Conservation (phyloP, 2,113 vertebrate species). For the Gila orcuttii region DNA sequence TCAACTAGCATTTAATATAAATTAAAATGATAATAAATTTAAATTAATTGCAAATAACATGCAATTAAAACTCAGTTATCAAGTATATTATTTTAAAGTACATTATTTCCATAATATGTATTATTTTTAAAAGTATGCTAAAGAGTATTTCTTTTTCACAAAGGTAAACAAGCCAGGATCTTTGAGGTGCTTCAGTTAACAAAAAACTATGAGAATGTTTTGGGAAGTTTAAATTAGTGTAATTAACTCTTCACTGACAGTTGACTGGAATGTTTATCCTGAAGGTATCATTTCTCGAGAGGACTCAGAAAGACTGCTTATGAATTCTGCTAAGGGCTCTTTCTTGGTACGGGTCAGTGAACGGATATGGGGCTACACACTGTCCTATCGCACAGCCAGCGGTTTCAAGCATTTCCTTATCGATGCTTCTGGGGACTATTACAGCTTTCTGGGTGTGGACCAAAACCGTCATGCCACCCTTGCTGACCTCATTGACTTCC, state of each 20-base stretch:
- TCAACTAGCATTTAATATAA: too few relatives aligned
- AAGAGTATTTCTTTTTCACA: background rate
- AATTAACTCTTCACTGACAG: background rate
- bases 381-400: conserved; percentile 80
- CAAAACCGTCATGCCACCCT: conserved; percentile 81
- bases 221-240: background rate
- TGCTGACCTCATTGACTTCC: conserved; percentile 84
- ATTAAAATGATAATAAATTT: too few relatives aligned
- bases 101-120: too few relatives aligned
- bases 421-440: conserved; percentile 82
- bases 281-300: conserved; percentile 83
- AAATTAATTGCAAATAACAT: too few relatives aligned
- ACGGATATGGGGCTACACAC: conserved; percentile 83
- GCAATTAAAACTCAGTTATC: too few relatives aligned
- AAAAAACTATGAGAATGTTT: background rate
- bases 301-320: conserved; percentile 80
- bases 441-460: conserved; percentile 85
- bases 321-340: conserved; percentile 77
- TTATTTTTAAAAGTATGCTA: background rate
- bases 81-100: too few relatives aligned
- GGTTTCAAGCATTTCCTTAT: conserved; percentile 86
- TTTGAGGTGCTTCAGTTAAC: background rate
- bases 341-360: conserved; percentile 86
- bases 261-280: conserved; percentile 2
- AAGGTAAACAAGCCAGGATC: background rate